Conservation (phyloP, 2,888 invertebrate species). For the Mesochorus sp. region DNA sequence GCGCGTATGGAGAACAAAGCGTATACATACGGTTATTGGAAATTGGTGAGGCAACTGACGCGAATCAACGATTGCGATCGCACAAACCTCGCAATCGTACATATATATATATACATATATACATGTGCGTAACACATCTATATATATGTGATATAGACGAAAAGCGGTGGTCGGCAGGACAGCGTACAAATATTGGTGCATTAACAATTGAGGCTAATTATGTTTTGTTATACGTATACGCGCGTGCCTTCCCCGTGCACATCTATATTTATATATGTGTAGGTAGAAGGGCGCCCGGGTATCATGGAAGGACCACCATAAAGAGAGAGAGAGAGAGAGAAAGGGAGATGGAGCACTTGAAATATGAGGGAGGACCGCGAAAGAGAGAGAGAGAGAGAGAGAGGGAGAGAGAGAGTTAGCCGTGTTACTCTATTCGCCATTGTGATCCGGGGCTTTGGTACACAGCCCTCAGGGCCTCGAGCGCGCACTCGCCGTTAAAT, state of each 20-base stretch:
- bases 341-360: constrained; percentile 23
- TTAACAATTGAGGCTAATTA: constrained; percentile 82
- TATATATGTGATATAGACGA: constrained; percentile 11
- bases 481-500: constrained; percentile 79
- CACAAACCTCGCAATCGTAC: constrained; percentile 46
- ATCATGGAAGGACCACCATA: constrained; percentile 14
- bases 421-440: constrained; percentile 73
- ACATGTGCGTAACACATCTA: no score
- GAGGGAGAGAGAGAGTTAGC: constrained; percentile 70
- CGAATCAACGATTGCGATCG: constrained; percentile 47
- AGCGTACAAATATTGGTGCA: constrained; percentile 82
- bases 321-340: constrained; percentile 43
- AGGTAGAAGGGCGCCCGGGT: constrained; percentile 38
- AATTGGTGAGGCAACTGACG: constrained; percentile 45
- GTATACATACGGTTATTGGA: constrained; percentile 59
- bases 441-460: constrained; percentile 79
- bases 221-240: constrained; percentile 78
- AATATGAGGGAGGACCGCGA: constrained; percentile 38
- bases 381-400: constrained; percentile 24
- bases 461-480: constrained; percentile 76
- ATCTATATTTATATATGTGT: constrained; percentile 12
- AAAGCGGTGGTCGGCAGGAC: constrained; percentile 71
- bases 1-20: constrained; percentile 71
- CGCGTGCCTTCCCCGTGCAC: constrained; percentile 66
- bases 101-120: no score